Evolutionary conservation across 2,113 vertebrate genomes (phyloP), one percentile per base, ranked within the genome.

Genomic region (Heloderma charlesbogerti): DNA sequence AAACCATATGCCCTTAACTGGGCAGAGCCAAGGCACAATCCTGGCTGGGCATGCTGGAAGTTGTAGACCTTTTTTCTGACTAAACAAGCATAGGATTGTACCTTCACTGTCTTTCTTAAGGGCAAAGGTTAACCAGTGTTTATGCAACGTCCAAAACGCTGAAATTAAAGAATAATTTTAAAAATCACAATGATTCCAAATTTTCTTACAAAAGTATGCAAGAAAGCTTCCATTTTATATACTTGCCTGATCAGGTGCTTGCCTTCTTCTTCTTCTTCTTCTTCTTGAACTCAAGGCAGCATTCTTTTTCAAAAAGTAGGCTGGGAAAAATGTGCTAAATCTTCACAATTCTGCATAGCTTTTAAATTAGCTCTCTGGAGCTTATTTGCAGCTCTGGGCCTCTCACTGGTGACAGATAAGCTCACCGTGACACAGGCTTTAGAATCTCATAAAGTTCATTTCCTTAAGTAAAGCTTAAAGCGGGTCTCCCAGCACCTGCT

Each of bases 391-490:
- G 20, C 18, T 86, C 91, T 87, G 8, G 31, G 57, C 57, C 91
- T 31, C 78, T 74, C 31, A 29, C 79, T 63, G 1, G 0, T 88
- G 54, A 86, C 86, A 60, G 18, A 93, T 83, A 86, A 94, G 7
- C 71, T 86, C 1, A 0, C 34, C 71, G 27, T 51, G 81, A 67
- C 34, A 78, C 27, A 67, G 78, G 5, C 83, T 95, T 94, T 85
- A 90, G 87, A 45, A 3, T 84, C 48, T 89, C 40, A 82, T 74
- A 90, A 87, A 90, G 88, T n/a, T 89, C 0, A 87, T 90, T 94
- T 92, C 91, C 81, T 91, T 93, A 90, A 89, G 31, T 90, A 77
- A 92, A 91, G 6, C 25, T 93, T 94, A 71, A 91, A 87, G 67
- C 34, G 13, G 0, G 81, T 6, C 86, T n/a, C 84, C 74, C 84